Evolutionary conservation across 1,140 invertebrate species (phyloP).

Genomic region (Drosophila pectinifera): DNA sequence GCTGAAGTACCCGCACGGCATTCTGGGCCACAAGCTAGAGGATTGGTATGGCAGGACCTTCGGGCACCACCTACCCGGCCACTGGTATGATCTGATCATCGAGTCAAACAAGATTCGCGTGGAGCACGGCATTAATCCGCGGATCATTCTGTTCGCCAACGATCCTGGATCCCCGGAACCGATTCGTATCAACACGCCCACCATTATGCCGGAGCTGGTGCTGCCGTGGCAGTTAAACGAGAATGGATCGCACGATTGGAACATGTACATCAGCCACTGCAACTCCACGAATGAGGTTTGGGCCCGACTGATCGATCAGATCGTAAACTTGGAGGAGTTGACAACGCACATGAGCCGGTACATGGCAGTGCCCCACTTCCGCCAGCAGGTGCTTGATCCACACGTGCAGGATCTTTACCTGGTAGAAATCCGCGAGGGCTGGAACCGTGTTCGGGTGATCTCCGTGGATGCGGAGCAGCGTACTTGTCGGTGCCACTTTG

Average conservation of each 20-base stretch:
- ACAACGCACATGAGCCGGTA: constrained; percentile 64
- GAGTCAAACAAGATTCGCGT: constrained; percentile 62
- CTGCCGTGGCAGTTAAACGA: constrained; percentile 48
- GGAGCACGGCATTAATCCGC: constrained; percentile 52
- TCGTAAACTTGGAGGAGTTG: constrained; percentile 63
- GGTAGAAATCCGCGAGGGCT: constrained; percentile 69
- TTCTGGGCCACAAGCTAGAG: constrained; percentile 73
- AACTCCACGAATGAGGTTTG: constrained; percentile 76
- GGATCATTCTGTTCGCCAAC: constrained; percentile 73
- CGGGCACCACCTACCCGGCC: constrained; percentile 64
- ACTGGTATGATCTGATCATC: constrained; percentile 69
- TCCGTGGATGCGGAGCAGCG: constrained; percentile 52
- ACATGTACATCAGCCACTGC: constrained; percentile 76
- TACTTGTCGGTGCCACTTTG: constrained; percentile 72
- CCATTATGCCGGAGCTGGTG: constrained; percentile 38
- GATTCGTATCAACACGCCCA: neutral
- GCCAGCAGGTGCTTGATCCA: constrained; percentile 14
- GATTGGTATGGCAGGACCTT: constrained; percentile 71
- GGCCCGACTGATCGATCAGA: constrained; percentile 78
- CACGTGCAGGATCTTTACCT: constrained; percentile 61
- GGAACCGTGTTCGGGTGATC: constrained; percentile 79
- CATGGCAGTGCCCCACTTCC: constrained; percentile 48
- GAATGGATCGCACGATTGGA: constrained; percentile 59
- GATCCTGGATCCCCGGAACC: neutral
- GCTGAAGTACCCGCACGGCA: constrained; percentile 69